Conservation (phyloP, 2,797 vertebrate genomes). For the Hipposideros larvatus region DNA sequence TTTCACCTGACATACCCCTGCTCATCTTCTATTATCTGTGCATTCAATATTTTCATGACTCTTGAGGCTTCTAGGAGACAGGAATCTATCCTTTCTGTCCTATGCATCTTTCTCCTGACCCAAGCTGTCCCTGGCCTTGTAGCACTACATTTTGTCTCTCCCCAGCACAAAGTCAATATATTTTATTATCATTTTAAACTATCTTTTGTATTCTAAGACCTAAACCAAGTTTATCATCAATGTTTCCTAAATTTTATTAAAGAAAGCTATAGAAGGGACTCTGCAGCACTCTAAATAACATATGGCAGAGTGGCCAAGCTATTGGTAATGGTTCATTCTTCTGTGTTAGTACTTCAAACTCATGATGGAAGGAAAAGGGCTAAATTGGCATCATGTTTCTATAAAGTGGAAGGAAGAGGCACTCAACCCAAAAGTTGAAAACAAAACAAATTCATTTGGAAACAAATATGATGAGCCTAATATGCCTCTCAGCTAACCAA, state of each 20-base stretch:
- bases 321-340: background rate
- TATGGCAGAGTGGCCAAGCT: background rate
- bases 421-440: background rate
- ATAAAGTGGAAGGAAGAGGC: background rate
- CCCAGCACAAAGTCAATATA: background rate
- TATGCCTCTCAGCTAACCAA: background rate
- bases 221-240: background rate
- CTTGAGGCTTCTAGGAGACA: background rate
- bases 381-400: background rate
- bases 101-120: background rate
- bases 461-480: background rate
- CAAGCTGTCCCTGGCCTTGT: background rate
- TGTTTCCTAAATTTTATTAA: background rate
- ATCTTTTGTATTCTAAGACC: background rate
- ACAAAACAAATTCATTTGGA: background rate
- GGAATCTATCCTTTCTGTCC: background rate
- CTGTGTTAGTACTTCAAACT: background rate
- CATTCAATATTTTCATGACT: background rate
- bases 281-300: background rate
- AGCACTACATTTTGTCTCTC: background rate
- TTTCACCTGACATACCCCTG: background rate
- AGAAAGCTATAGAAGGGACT: background rate
- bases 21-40: background rate
- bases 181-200: slow-evolving; percentile 22
- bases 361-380: background rate